Evolutionary conservation across 2,113 vertebrate species (phyloP), one percentile per base, ranked within the genome.

Genomic region (Chlorodrepanis virens): DNA sequence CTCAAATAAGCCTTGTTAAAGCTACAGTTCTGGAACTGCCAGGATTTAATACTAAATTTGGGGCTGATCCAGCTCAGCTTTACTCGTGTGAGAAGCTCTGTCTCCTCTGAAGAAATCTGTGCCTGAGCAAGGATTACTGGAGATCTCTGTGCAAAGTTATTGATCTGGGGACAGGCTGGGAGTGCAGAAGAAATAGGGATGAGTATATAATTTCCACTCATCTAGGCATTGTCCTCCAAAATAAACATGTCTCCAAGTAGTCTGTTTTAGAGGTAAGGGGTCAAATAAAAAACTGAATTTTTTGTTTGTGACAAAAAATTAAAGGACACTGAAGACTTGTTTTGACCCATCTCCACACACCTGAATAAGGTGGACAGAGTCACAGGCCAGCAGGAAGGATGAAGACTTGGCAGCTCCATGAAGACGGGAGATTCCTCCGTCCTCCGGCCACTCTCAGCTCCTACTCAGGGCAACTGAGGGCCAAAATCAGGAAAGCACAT

Each of bases 1-100:
- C 74, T 97, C 93, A 87, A 95, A 97, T 95, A 96, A 96, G 80
- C 68, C 86, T 97, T 96, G 72, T 95, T 81, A 71, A 83, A 97
- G 53, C 57, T 82, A 70, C 78, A 92, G 64, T 89, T 83, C 67
- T 79, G 93, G 37, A 78, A 86, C 75, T 88, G 72, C 77, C 89
- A 75, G 15, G 49, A 74, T 57, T 81, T 94, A 78, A 44, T 65
- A 83, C 64, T 94, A 83, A 95, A 91, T 87, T 94, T 95, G 50
- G 71, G 79, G 35, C 82, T 2, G 4, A 88, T 94, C 84, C 79
- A 83, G 54, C 35, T 83, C 50, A 74, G 68, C n/a, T 95, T 88
- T 95, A 83, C 90, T 94, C 59, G 44, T 60, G 8, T 85, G 54
- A 78, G 79, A n/a, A 93, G 31, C 14, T 86, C 39, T 47, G 6